Evolutionary conservation across 2,113 vertebrate species (phyloP).

Genomic region (Anas platyrhynchos): DNA sequence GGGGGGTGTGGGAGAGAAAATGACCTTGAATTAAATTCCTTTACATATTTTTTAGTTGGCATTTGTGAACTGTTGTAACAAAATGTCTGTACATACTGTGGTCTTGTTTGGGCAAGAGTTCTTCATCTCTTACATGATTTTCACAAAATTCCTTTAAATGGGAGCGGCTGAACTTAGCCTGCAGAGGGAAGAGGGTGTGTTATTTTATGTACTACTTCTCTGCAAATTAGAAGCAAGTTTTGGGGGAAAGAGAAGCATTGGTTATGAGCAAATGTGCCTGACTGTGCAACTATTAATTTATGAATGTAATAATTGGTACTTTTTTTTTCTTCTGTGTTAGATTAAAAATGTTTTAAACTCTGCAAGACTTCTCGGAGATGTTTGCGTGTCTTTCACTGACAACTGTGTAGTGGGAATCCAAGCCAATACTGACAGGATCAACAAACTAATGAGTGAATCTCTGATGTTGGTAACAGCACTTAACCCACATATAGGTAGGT

Average conservation of each 20-base stretch:
- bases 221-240: background rate
- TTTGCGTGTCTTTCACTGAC: slow-evolving; percentile 90
- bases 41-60: background rate
- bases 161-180: background rate
- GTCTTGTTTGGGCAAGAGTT: background rate
- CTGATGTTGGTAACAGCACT: slow-evolving; percentile 98
- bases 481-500: slow-evolving; percentile 92
- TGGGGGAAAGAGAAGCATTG: background rate
- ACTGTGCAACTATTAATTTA: background rate
- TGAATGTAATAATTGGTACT: background rate
- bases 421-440: slow-evolving; percentile 90
- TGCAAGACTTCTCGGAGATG: slow-evolving; percentile 89
- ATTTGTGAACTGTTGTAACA: background rate
- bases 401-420: slow-evolving; percentile 94
- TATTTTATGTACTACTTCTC: background rate
- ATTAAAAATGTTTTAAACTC: slow-evolving; percentile 97
- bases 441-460: slow-evolving; percentile 95
- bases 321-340: slow-evolving; percentile 62
- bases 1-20: background rate
- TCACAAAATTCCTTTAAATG: background rate
- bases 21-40: background rate
- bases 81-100: background rate
- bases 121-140: background rate
- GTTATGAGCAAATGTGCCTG: background rate
- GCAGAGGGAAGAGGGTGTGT: background rate